Percentiles rank a stretch among this genome's conserved stretches.
Conservation (phyloP, 1,140 invertebrate species). For the Dendroctonus valens region DNA sequence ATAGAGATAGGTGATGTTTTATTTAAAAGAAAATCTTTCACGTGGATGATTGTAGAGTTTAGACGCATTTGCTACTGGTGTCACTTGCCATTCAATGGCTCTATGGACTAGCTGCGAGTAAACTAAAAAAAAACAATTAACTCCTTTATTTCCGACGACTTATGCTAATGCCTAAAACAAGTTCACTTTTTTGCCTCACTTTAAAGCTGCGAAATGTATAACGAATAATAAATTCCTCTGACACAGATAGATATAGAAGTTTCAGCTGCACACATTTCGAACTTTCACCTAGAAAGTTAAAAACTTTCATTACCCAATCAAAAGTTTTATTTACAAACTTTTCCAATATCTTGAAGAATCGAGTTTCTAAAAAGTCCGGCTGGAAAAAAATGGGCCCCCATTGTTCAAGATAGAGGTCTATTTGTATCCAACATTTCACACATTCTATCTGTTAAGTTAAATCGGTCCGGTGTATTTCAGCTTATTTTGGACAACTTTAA, state of each 20-base stretch:
- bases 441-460: background rate
- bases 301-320: constrained; percentile 33
- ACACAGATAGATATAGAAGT: constrained; percentile 8
- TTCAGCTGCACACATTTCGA: constrained; percentile 7
- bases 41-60: background rate
- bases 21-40: constrained; percentile 15
- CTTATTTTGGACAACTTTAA: too few species aligned
- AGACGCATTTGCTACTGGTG: background rate
- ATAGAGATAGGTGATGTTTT: constrained; percentile 29
- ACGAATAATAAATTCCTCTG: constrained; percentile 11
- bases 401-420: background rate
- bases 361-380: constrained; percentile 9
- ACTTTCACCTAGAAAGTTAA: constrained; percentile 24
- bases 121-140: too few species aligned
- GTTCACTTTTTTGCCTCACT: too few species aligned
- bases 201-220: constrained; percentile 6
- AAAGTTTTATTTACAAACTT: constrained; percentile 33
- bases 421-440: background rate
- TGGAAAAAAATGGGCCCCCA: constrained; percentile 11
- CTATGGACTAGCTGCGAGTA: too few species aligned
- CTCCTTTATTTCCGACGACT: too few species aligned
- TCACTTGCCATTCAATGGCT: too few species aligned
- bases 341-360: constrained; percentile 32
- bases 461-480: background rate
- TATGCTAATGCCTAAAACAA: too few species aligned